Evolutionary conservation across 2,888 invertebrate species (phyloP).

Genomic region (Coelogynopora nodosa): DNA sequence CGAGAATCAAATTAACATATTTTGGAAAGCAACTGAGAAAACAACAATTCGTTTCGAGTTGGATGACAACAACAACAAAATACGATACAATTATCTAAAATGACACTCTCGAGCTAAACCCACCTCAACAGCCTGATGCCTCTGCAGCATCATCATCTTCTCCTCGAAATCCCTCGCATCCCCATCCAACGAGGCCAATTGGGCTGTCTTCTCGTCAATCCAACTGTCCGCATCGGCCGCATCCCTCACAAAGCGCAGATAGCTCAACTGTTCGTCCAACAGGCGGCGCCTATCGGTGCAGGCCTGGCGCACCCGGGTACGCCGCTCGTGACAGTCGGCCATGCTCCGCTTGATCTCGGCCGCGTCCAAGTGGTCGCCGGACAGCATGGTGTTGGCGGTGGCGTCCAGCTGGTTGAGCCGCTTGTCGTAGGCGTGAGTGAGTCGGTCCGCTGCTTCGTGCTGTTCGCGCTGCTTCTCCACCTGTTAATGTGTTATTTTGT

Average conservation of each 20-base stretch:
- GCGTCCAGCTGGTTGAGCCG: background rate
- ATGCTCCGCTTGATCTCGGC: background rate
- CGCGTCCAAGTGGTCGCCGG: background rate
- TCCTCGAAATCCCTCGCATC: constrained; percentile 30
- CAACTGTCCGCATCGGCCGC: constrained; percentile 20
- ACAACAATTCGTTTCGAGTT: too few species aligned
- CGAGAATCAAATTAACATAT: background rate
- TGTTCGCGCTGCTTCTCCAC: constrained; percentile 1
- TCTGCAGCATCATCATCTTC: constrained; percentile 26
- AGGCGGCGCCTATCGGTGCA: background rate
- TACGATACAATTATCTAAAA: too few species aligned
- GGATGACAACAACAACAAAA: too few species aligned
- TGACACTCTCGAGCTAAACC: too few species aligned
- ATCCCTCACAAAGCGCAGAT: constrained; percentile 15
- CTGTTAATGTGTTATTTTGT: background rate
- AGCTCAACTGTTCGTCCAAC: constrained; percentile 4
- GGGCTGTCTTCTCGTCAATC: constrained; percentile 35
- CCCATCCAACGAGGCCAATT: constrained; percentile 21
- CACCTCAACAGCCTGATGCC: constrained; percentile 35
- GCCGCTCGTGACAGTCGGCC: background rate
- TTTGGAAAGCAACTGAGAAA: background rate
- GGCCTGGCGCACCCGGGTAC: background rate
- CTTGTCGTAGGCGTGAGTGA: background rate
- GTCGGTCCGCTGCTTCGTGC: background rate
- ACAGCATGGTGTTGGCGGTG: background rate